These are phyloP conservation scores for Caretta caretta DNA, from an alignment of 2,113 vertebrate species.

Conservation along the genomic window DNA sequence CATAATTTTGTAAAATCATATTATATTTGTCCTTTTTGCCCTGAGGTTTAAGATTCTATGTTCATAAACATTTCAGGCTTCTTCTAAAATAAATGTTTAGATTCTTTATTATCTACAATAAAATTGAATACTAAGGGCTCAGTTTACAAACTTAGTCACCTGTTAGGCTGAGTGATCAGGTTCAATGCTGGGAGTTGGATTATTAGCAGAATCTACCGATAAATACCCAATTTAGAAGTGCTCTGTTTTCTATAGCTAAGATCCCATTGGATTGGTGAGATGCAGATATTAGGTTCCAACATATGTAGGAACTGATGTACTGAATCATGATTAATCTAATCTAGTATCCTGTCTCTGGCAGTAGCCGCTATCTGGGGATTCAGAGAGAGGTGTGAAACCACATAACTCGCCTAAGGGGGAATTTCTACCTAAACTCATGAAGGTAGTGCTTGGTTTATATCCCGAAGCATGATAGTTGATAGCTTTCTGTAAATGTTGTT, in stretches of 20 bases:
- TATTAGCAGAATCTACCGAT: slow-evolving; percentile 2
- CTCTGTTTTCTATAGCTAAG: slow-evolving; percentile 6
- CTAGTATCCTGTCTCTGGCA: neutral
- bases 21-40: neutral
- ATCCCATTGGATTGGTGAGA: neutral
- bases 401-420: neutral
- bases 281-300: neutral
- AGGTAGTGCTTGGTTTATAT: neutral
- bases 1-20: neutral
- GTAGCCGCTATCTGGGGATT: neutral
- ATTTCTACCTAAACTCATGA: neutral
- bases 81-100: neutral
- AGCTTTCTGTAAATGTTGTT: neutral
- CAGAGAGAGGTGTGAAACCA: neutral
- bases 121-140: neutral
- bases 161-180: neutral
- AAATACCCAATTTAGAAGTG: neutral
- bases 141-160: neutral
- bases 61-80: neutral
- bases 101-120: neutral
- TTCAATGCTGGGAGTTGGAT: neutral
- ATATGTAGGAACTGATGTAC: neutral
- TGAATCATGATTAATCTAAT: neutral
- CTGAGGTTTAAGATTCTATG: neutral
- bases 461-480: neutral